These are phyloP conservation scores for Morus bassanus DNA, from an alignment of 2,797 vertebrate genomes.

Conservation along the genomic window DNA sequence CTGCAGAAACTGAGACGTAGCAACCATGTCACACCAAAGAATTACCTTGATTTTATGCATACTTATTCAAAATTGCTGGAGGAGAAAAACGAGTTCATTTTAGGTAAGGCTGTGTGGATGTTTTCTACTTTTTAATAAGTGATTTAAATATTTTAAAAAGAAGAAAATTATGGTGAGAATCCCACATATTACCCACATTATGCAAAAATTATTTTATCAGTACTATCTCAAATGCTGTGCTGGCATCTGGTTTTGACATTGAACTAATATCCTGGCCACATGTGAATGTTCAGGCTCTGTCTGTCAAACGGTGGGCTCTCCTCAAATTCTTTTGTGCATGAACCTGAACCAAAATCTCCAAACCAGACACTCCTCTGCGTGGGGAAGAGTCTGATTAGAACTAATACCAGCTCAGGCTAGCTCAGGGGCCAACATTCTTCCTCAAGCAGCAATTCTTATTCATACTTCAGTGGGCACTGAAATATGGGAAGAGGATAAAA, in stretches of 20 bases:
- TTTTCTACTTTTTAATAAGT: neutral
- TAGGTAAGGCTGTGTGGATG: constrained; percentile 73
- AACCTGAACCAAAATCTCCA: neutral
- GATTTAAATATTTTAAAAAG: neutral
- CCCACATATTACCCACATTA: neutral
- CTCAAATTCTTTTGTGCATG: neutral
- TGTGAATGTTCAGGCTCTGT: neutral
- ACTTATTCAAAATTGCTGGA: constrained; percentile 86
- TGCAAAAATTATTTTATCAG: neutral
- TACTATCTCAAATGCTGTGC: neutral
- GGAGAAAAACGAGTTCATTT: constrained; percentile 88
- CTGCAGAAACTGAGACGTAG: constrained; percentile 88
- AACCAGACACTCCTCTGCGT: neutral
- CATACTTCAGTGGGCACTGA: neutral
- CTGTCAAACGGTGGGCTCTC: neutral
- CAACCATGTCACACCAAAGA: constrained; percentile 96
- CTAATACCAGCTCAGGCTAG: neutral
- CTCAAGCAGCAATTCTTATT: neutral
- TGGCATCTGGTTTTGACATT: neutral
- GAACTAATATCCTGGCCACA: neutral
- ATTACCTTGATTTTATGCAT: constrained; percentile 92
- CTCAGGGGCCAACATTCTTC: neutral
- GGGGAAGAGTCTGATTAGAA: neutral
- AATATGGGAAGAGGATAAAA: neutral
- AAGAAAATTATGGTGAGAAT: neutral